Evolutionary conservation across 1,140 invertebrate genomes (phyloP).

Genomic region (Drosophila fuyamai): DNA sequence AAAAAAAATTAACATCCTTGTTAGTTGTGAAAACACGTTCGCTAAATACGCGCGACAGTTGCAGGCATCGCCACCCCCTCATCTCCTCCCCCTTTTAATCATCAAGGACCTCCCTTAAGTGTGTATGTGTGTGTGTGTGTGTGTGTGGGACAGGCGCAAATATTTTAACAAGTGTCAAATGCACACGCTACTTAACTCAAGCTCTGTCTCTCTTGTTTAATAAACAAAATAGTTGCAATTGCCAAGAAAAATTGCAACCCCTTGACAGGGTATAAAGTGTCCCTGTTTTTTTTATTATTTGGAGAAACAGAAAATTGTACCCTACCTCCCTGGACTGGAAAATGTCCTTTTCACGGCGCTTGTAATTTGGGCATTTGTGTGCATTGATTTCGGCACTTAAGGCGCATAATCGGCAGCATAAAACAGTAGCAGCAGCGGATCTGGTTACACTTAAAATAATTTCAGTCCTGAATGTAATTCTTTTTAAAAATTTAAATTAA

Average conservation of each 20-base stretch:
- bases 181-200: slow-evolving; percentile 82
- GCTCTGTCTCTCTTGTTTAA: slow-evolving; percentile 62
- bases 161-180: slow-evolving; percentile 84
- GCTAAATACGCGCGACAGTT: slow-evolving; percentile 74
- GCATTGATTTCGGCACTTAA: slow-evolving; percentile 84
- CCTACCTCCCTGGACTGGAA: neutral
- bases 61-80: slow-evolving; percentile 18
- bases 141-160: slow-evolving; percentile 75
- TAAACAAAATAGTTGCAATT: slow-evolving; percentile 72
- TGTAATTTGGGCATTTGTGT: slow-evolving; percentile 84
- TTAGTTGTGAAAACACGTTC: slow-evolving; percentile 83
- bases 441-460: slow-evolving; percentile 27
- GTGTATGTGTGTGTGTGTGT: slow-evolving; percentile 31
- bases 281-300: neutral
- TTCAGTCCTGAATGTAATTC: no score
- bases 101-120: slow-evolving; percentile 37
- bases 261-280: neutral
- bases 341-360: slow-evolving; percentile 39
- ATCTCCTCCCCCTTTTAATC: slow-evolving; percentile 41
- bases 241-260: neutral
- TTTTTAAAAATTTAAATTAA: no score
- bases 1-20: slow-evolving; percentile 82
- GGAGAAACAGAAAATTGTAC: neutral
- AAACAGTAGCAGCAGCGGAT: slow-evolving; percentile 39
- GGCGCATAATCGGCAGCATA: slow-evolving; percentile 69